Evolutionary conservation across 1,140 invertebrate species (phyloP), one percentile per base, ranked within the genome.

Genomic region (Lepidotrigona ventralis): DNA sequence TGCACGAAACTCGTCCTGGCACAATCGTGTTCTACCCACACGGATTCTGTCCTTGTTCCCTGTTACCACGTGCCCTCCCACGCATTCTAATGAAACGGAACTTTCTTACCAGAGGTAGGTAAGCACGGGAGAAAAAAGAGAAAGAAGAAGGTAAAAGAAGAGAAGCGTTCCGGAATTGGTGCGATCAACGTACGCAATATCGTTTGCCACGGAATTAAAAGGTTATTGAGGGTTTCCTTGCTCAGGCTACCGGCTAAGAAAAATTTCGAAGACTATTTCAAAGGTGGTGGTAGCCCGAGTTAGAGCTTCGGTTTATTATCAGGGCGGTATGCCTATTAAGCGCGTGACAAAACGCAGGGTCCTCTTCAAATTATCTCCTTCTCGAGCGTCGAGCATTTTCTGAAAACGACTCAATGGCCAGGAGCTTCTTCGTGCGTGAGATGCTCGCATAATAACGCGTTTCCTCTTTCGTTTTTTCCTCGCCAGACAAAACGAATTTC

Each of bases 21-120:
- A 23, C 58, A n/a, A 29, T 53, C 75, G 23, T 77, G 46, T 78
- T 68, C 77, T 60, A 70, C 66, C 77, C 66, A 79, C 66, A 21
- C n/a, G 58, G 58, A 17, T 4, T 51, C 17, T n/a, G 23, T 68
- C 39, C 29, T 6, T 46, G 66, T 71, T 71, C 21, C 66, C 33
- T 29, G 8, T n/a, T 17, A 8, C 19, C 53, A 3, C 4, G 21
- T 26, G 68, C 23, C 26, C 11, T 79, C 68, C 78, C 68, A 79
- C 78, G 78, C 68, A 51, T 72, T 51, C 53, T 58, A 71, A 79
- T 17, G 78, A 54, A 46, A 51, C 19, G 66, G 8, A 14, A 68
- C 33, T 68, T 68, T 14, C 21, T 19, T 19, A 39, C 1, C 29
- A 1, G 12, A 68, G 17, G 19, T 15, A 33, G 19, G 66, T 69